Conservation (phyloP, 2,888 invertebrate genomes). For the Chloroclysta siterata region DNA sequence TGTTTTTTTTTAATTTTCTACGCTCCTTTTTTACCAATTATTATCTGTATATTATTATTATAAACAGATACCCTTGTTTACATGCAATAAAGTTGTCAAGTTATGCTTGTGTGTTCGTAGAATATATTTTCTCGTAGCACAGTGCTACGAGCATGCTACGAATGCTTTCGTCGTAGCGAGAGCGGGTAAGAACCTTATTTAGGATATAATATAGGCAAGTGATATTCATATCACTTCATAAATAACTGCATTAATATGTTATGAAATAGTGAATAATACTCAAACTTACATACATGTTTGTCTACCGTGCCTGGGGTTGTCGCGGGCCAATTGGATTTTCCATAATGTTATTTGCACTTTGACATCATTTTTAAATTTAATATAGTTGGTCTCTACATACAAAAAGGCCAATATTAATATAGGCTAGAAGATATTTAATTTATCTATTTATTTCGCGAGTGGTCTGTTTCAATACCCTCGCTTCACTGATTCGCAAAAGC, state of each 20-base stretch:
- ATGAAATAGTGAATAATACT: background rate
- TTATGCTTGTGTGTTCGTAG: background rate
- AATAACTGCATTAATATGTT: too few relatives aligned
- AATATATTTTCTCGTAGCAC: background rate
- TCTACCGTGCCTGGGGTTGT: background rate
- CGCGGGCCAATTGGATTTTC: background rate
- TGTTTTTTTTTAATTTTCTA: too few relatives aligned
- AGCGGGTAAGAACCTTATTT: too few relatives aligned
- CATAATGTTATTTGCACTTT: background rate
- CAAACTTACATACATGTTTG: background rate
- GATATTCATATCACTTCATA: too few relatives aligned
- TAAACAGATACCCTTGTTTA: too few relatives aligned
- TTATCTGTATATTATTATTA: too few relatives aligned
- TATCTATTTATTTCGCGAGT: background rate
- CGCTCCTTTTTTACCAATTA: too few relatives aligned
- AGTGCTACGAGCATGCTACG: conserved; percentile 7
- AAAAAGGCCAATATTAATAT: too few relatives aligned
- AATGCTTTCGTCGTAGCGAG: background rate
- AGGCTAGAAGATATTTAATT: too few relatives aligned
- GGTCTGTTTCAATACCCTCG: conserved; percentile 16
- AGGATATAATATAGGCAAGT: too few relatives aligned
- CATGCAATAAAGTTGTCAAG: too few relatives aligned
- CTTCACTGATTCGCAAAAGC: conserved; percentile 16
- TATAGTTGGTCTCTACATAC: too few relatives aligned
- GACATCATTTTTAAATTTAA: background rate